Percentiles rank a stretch among this genome's conserved stretches.
Evolutionary conservation across 2,888 invertebrate genomes (phyloP).

Genomic region (Nomada flava): DNA sequence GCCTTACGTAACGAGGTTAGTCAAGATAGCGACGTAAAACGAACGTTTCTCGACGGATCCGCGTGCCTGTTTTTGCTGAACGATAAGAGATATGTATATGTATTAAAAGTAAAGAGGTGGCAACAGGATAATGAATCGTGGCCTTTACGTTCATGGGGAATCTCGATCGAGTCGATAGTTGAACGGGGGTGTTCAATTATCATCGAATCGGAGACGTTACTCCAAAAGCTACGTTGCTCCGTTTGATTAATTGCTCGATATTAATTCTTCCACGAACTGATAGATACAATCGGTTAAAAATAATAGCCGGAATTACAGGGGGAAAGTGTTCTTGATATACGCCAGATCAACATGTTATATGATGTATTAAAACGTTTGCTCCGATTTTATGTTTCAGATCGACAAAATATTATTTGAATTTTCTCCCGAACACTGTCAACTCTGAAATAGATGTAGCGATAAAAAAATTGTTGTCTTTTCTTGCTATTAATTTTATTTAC

Average conservation of each 20-base stretch:
- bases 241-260: too few species aligned
- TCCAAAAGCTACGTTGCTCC: neutral
- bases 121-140: constrained; percentile 19
- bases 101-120: neutral
- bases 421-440: neutral
- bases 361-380: neutral
- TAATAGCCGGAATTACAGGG: too few species aligned
- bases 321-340: neutral
- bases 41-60: constrained; percentile 36
- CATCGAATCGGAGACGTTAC: neutral
- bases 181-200: neutral
- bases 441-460: neutral
- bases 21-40: constrained; percentile 39
- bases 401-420: constrained; percentile 4
- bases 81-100: constrained; percentile 27
- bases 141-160: neutral
- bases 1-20: constrained; percentile 59
- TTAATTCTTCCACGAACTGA: neutral
- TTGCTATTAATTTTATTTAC: neutral
- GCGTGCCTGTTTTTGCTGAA: neutral
- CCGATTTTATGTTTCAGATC: constrained; percentile 10
- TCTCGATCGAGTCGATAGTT: neutral
- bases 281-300: neutral
- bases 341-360: neutral
- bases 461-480: neutral